These are phyloP conservation scores for Hypotaenidia philippensis DNA, from an alignment of 2,797 vertebrate species.

Conservation along the genomic window DNA sequence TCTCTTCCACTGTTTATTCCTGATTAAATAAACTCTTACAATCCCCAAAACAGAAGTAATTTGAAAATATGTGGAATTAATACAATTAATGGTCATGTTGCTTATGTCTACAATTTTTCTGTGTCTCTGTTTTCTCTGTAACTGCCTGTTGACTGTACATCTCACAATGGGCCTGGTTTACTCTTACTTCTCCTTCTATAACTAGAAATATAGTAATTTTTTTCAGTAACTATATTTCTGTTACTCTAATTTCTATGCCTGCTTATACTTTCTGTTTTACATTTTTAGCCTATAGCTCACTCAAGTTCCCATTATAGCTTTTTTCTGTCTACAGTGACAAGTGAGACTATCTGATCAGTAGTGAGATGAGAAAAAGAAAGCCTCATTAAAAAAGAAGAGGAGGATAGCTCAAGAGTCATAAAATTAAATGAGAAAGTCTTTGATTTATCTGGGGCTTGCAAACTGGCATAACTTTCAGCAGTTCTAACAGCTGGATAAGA, in stretches of 20 bases:
- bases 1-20: neutral
- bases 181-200: neutral
- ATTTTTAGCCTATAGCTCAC: neutral
- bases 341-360: neutral
- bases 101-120: neutral
- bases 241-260: neutral
- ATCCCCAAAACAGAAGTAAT: neutral
- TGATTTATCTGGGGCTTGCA: neutral
- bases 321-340: neutral
- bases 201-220: neutral
- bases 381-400: neutral
- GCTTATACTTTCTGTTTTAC: neutral
- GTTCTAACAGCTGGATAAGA: neutral
- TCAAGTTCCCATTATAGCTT: neutral
- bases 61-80: neutral
- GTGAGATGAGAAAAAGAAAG: neutral
- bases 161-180: neutral
- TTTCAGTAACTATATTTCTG: neutral
- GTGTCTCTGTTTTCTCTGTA: neutral
- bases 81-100: neutral
- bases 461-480: neutral
- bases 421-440: constrained; percentile 9
- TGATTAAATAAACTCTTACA: neutral
- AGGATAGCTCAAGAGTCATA: neutral
- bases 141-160: neutral